These are phyloP conservation scores for Norana najaformis DNA, from an alignment of 2,888 invertebrate species.

Conservation along the genomic window DNA sequence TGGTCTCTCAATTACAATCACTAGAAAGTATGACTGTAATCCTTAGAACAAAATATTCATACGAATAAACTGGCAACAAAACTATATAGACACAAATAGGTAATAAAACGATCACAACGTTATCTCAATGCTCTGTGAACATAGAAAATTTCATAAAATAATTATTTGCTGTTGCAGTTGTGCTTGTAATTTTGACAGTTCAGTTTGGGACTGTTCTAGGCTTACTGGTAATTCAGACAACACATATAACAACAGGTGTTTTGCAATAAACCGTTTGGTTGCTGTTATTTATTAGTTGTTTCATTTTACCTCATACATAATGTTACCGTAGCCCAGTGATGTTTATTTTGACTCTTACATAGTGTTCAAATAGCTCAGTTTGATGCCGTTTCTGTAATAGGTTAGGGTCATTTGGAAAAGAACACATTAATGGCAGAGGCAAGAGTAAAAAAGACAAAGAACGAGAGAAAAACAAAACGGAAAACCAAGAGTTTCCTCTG, in stretches of 20 bases:
- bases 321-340: background rate
- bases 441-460: slow-evolving; percentile 15
- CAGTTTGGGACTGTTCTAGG: too few relatives aligned
- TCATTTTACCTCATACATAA: too few relatives aligned
- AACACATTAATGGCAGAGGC: background rate
- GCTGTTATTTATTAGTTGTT: background rate
- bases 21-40: too few relatives aligned
- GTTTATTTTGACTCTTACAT: background rate
- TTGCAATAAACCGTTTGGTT: background rate
- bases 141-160: background rate
- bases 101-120: too few relatives aligned
- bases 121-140: background rate
- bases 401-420: slow-evolving; percentile 9
- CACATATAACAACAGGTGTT: too few relatives aligned
- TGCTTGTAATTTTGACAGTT: too few relatives aligned
- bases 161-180: background rate
- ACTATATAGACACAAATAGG: too few relatives aligned
- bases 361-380: background rate
- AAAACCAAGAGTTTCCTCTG: background rate
- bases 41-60: too few relatives aligned
- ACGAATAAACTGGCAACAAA: too few relatives aligned
- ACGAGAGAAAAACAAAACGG: background rate
- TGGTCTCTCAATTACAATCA: too few relatives aligned
- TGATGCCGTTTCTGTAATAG: background rate
- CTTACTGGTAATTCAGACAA: too few relatives aligned